phyloP scores from a whole-genome alignment of 2,888 invertebrate genomes.

The Deroplatys truncata region DNA sequence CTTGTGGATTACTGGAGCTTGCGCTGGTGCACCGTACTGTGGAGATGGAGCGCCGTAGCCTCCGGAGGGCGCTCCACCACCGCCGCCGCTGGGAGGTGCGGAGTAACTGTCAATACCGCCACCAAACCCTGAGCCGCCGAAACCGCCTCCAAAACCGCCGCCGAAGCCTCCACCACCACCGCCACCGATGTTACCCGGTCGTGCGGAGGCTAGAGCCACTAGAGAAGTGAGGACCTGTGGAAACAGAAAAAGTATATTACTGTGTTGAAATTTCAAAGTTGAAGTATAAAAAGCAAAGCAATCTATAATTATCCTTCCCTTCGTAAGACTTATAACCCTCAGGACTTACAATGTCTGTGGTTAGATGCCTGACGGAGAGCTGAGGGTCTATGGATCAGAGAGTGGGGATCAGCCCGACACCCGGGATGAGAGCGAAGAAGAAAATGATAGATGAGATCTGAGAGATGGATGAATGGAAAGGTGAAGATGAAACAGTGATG shows the following conservation, averaged over 20 bases:
- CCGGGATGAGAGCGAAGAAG: too few relatives aligned
- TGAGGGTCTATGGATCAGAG: too few relatives aligned
- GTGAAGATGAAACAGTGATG: too few relatives aligned
- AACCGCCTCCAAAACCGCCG: constrained; percentile 40
- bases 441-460: too few relatives aligned
- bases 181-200: constrained; percentile 28
- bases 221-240: constrained; percentile 18
- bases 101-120: constrained; percentile 49
- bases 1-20: constrained; percentile 77
- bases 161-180: constrained; percentile 38
- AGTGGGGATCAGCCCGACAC: too few relatives aligned
- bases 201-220: constrained; percentile 19
- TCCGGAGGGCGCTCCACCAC: constrained; percentile 31
- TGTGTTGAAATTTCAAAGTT: not conserved
- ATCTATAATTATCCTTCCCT: too few relatives aligned
- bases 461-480: too few relatives aligned
- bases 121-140: constrained; percentile 42
- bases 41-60: constrained; percentile 50
- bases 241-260: not conserved
- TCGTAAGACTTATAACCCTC: too few relatives aligned
- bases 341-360: too few relatives aligned
- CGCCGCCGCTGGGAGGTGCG: constrained; percentile 44
- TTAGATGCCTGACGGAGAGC: too few relatives aligned
- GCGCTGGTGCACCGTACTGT: constrained; percentile 55
- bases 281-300: too few relatives aligned